Conservation (phyloP, 2,113 vertebrate species). For the Cephalopholis sonnerati region DNA sequence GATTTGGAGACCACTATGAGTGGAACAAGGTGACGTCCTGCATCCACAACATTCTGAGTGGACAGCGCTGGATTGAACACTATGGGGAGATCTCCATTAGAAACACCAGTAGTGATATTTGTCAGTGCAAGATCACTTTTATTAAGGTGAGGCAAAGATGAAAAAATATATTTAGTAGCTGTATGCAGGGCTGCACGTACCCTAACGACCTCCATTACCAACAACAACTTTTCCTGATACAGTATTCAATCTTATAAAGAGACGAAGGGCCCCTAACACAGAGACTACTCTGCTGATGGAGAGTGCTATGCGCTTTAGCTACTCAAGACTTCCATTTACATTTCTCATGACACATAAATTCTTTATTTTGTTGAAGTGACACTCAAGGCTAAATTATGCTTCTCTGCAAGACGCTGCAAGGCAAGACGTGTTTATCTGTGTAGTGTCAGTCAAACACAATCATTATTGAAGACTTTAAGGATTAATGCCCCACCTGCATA, state of each 20-base stretch:
- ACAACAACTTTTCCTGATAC: not conserved
- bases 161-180: not conserved
- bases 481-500: not conserved
- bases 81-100: conserved; percentile 96
- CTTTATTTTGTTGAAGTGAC: not conserved
- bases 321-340: not conserved
- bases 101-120: conserved; percentile 89
- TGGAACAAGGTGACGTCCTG: conserved; percentile 99
- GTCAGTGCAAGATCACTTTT: conserved; percentile 96
- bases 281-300: not conserved
- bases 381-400: not conserved
- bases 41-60: conserved; percentile 98
- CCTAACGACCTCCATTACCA: not conserved
- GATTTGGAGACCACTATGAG: conserved; percentile 93
- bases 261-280: not conserved
- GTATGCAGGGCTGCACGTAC: no score
- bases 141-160: conserved; percentile 89
- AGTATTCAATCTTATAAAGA: not conserved
- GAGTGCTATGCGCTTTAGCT: not conserved
- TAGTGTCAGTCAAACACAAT: not conserved
- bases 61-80: conserved; percentile 98
- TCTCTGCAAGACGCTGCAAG: not conserved
- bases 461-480: not conserved
- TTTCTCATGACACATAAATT: not conserved
- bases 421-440: not conserved